Percentiles rank a stretch among this genome's conserved stretches.
These are phyloP conservation scores for Caenorhabditis sulstoni DNA, from an alignment of 2,888 invertebrate species.

Conservation along the genomic window DNA sequence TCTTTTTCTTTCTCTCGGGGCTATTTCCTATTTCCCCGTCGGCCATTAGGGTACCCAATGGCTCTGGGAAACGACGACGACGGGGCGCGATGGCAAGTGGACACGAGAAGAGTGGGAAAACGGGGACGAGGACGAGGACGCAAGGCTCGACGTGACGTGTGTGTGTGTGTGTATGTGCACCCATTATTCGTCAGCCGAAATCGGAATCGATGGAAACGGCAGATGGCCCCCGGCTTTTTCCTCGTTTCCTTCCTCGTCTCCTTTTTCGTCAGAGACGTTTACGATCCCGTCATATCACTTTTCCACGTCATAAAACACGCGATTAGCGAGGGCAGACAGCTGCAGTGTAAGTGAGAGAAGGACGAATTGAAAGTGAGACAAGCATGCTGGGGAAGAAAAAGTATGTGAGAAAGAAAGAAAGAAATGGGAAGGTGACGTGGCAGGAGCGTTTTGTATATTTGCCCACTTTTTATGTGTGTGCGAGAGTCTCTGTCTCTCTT, in stretches of 20 bases:
- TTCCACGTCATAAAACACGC: conserved; percentile 38
- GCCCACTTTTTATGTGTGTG: conserved; percentile 11
- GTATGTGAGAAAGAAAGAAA: neutral
- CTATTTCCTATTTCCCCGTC: conserved; percentile 43
- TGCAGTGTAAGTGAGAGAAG: too few species aligned
- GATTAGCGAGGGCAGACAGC: too few species aligned
- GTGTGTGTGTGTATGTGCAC: neutral
- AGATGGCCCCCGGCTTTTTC: neutral
- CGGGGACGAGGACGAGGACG: conserved; percentile 8
- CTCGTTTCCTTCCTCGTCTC: too few species aligned
- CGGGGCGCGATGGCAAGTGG: neutral
- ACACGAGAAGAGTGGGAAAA: conserved; percentile 15
- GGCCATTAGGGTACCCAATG: conserved; percentile 54
- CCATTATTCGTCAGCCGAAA: conserved; percentile 10
- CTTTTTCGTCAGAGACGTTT: neutral
- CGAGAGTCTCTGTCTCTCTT: neutral
- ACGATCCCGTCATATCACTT: neutral
- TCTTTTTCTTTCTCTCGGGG: conserved; percentile 30
- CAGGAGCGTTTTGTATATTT: conserved; percentile 3
- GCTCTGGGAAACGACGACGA: conserved; percentile 51
- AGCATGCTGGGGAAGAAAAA: neutral
- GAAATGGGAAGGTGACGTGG: conserved; percentile 12
- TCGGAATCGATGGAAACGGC: conserved; percentile 5
- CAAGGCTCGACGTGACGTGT: neutral
- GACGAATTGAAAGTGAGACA: neutral